Evolutionary conservation across 2,888 invertebrate species (phyloP), one percentile per base, ranked within the genome.

Genomic region (Hartigia nigra): DNA sequence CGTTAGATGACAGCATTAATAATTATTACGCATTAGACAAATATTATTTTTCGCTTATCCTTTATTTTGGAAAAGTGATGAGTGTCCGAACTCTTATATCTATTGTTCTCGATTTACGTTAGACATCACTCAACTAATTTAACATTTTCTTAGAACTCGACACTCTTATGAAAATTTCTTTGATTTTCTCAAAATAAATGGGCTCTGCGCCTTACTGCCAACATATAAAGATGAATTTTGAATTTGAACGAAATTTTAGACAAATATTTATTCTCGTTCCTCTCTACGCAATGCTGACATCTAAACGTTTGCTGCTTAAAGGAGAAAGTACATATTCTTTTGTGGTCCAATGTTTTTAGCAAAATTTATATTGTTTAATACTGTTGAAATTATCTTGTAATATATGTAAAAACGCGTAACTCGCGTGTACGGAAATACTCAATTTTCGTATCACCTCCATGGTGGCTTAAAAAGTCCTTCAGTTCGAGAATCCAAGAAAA

Each of bases 311-410:
- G 72, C 31, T 83, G 77, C 23, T 76, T 82, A 79, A 76, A 75
- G 70, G 72, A 69, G 77, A 82, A 77, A 31, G 77, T 69, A 76
- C 75, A 77, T 81, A 78, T 81, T 78, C 82, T 82, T 81, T 74
- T 81, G 84, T 82, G 80, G 77, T 84, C 86, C 81, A 78, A 82
- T 31, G 74, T 81, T 76, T 5, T 79, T 78, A 81, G 76, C 76
- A 80, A 79, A 80, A 55, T 81, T 86, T 85, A 80, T 86, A 86
- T 86, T 86, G 23, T 85, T 86, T 84, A 85, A 80, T 83, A 85
- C 79, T 81, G 81, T 85, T 77, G 72, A 82, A 79, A 79, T 84
- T 84, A 81, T 78, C 79, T 78, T 78, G 74, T 79, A 76, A 80
- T 79, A 74, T 72, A 39, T 72, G 32, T 72, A 14, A 72, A 72